Base-by-base conservation (phyloP, 2,113 vertebrate genomes). In the Tragelaphus strepsiceros region DNA sequence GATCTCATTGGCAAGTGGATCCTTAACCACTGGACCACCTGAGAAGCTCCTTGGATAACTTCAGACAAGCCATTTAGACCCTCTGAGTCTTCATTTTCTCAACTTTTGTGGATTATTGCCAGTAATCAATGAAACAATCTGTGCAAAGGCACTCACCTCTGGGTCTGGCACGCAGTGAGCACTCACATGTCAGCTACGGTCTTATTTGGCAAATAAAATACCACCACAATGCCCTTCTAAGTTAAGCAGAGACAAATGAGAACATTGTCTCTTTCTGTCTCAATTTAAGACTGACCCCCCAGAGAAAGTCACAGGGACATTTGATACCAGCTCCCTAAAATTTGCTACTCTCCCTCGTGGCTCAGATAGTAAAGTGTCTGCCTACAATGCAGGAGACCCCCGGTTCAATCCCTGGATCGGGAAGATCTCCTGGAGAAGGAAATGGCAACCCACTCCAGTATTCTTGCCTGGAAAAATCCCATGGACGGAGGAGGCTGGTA, bases 151-250 rank as follows among this genome's bases (percentile, higher is more conserved):
- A 19, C 9, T 51, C 3, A 95, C 43, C 19, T 17, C 14, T 0
- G 0, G 22, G 10, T 2, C 56, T 43, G 24, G 22, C 8, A 28
- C 4, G 12, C 6, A 7, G 32, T 6, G 16, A 83, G 28, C 53
- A 16, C 24, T 16, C 8, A 5, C n/a, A 22, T 54, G n/a, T 74
- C 32, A 78, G 49, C n/a, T 16, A 13, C 32, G 17, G 13, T 43
- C 26, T 35, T 28, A 19, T 12, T n/a, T 95, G 59, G 49, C 32
- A 14, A 21, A 54, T 61, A 61, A 95, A 93, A 56, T 39, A 32
- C 39, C 3, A 21, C 13, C 59, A 32, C 10, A 14, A 5, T 32
- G 0, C 71, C 58, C 61, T 67, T 64, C 58, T 49, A 39, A 54
- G 32, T 30, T 22, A 85, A 30, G 39, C 6, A 84, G 13, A 7